Evolutionary conservation across 2,888 invertebrate genomes (phyloP).

Genomic region (Druceiella hillmani): DNA sequence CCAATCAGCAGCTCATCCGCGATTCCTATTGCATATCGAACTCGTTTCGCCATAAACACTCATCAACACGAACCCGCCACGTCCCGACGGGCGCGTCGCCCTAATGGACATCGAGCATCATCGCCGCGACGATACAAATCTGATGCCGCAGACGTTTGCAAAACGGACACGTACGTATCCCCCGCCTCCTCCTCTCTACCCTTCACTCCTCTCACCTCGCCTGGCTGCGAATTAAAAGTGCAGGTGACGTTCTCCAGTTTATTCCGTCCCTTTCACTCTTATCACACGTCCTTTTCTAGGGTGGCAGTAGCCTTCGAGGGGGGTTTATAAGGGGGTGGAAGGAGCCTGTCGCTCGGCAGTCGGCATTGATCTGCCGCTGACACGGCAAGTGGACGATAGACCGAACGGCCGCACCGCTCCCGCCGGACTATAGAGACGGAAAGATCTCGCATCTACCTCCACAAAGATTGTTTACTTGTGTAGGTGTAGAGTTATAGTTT

Average conservation of each 20-base stretch:
- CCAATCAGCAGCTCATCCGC: no score
- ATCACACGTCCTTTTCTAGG: constrained; percentile 1
- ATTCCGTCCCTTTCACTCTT: constrained; percentile 19
- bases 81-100: no score
- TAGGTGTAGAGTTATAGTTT: no score
- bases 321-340: background rate
- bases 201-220: no score
- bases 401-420: constrained; percentile 32
- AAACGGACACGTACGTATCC: constrained; percentile 3
- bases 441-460: no score
- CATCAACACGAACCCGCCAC: no score
- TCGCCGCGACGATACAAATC: constrained; percentile 1
- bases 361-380: constrained; percentile 49
- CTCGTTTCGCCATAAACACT: no score
- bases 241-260: constrained; percentile 35
- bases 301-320: background rate
- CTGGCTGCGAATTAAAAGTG: constrained; percentile 43
- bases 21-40: no score
- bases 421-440: no score
- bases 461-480: no score
- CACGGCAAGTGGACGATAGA: constrained; percentile 36
- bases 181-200: constrained; percentile 11
- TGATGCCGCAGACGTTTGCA: constrained; percentile 1
- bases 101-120: no score
- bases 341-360: constrained; percentile 29